A percentile compares a stretch with the other conserved stretches of the same genome.
These are phyloP conservation scores for Andrena hattorfiana DNA, from an alignment of 2,888 invertebrate genomes.

Conservation along the genomic window DNA sequence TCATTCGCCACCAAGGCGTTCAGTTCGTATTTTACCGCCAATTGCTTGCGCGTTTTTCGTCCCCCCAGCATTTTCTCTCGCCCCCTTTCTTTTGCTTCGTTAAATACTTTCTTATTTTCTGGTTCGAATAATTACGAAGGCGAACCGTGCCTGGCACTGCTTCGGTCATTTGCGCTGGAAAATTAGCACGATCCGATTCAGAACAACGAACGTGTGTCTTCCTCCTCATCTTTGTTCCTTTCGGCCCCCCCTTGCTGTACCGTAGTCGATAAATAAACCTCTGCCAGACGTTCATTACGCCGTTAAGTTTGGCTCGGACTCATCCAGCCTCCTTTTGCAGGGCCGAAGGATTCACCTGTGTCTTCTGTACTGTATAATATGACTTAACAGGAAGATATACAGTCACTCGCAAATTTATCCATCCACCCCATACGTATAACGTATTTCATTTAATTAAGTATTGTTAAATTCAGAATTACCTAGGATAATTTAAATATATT, in stretches of 20 bases:
- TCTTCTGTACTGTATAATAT: neutral
- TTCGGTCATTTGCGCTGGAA: constrained; percentile 38
- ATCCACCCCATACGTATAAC: too few species aligned
- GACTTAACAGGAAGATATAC: too few species aligned
- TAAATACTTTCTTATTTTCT: neutral
- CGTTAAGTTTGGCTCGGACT: constrained; percentile 80
- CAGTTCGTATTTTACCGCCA: constrained; percentile 3
- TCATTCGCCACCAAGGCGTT: neutral
- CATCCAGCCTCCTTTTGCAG: constrained; percentile 67
- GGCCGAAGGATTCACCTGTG: constrained; percentile 16
- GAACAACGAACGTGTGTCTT: constrained; percentile 50
- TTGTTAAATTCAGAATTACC: too few species aligned
- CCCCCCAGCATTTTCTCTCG: neutral
- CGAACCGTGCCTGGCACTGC: neutral
- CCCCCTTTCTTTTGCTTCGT: neutral
- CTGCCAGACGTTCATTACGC: constrained; percentile 82
- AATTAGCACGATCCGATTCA: constrained; percentile 64
- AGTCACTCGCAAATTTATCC: too few species aligned
- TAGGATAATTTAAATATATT: too few species aligned
- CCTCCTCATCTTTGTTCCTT: constrained; percentile 46
- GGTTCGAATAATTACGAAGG: neutral
- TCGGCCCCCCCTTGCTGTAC: constrained; percentile 57
- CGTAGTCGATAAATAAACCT: constrained; percentile 81
- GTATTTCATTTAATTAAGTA: too few species aligned
- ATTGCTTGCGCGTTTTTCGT: neutral